These are phyloP conservation scores for Rhinichthys osculus DNA, from an alignment of 2,797 vertebrate genomes.

Conservation along the genomic window DNA sequence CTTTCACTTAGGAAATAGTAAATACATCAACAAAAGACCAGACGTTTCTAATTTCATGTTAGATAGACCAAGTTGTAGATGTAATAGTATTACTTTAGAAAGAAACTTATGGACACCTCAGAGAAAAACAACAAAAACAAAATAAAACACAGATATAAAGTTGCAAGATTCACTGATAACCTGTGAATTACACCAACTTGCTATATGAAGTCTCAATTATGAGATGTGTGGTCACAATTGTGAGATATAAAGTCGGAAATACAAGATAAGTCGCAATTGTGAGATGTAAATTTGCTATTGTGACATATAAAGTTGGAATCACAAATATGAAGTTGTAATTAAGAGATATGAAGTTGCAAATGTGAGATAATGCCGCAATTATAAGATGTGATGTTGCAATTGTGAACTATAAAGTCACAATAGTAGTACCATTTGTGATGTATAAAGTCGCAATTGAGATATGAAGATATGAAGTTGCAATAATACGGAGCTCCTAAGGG, in stretches of 20 bases:
- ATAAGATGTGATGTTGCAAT: too few relatives aligned
- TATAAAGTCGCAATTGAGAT: too few relatives aligned
- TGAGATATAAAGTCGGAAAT: background rate
- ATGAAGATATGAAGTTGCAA: too few relatives aligned
- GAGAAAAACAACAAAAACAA: background rate
- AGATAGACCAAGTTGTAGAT: background rate
- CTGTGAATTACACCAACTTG: background rate
- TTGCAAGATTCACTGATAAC: background rate
- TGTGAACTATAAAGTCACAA: too few relatives aligned
- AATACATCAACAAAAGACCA: background rate
- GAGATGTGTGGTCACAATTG: background rate
- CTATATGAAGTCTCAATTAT: background rate
- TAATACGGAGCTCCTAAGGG: too few relatives aligned
- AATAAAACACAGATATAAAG: background rate
- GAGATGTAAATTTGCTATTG: background rate
- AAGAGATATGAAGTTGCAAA: background rate
- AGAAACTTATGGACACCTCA: background rate
- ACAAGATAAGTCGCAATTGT: background rate
- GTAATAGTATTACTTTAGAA: background rate
- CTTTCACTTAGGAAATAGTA: background rate
- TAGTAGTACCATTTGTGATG: too few relatives aligned
- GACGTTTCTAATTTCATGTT: background rate
- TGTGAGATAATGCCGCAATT: background rate
- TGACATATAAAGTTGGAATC: background rate
- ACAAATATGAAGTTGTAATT: background rate